phyloP scores from a whole-genome alignment of 2,113 vertebrate species.

The Calidris pugnax region DNA sequence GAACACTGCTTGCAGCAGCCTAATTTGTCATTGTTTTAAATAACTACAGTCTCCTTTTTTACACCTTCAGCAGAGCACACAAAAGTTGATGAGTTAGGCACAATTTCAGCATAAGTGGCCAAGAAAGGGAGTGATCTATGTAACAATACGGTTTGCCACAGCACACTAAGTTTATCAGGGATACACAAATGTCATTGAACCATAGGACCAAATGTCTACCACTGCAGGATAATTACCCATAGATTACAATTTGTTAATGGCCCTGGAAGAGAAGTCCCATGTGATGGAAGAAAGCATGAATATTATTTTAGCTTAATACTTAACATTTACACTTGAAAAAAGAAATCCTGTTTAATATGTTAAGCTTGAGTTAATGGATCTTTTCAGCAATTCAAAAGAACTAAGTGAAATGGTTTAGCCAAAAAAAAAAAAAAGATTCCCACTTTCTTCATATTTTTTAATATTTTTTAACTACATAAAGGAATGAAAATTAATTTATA shows the following conservation, averaged over 20 bases:
- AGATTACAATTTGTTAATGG: neutral
- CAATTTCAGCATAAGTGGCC: neutral
- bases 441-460: neutral
- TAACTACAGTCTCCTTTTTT: neutral
- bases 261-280: neutral
- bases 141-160: rapidly evolving
- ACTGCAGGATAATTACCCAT: neutral
- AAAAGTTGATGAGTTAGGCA: neutral
- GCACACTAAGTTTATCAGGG: neutral
- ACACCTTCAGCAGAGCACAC: neutral
- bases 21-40: neutral
- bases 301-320: neutral
- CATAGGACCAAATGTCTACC: neutral
- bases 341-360: neutral
- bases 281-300: neutral
- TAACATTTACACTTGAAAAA: neutral
- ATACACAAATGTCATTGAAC: neutral
- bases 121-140: neutral
- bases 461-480: neutral
- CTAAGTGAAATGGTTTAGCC: neutral
- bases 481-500: conserved; percentile 14
- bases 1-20: neutral
- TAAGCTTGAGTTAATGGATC: neutral
- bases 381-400: neutral
- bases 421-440: neutral